Evolutionary conservation across 1,140 invertebrate genomes (phyloP), one percentile per base, ranked within the genome.

Genomic region (Cardiocondyla obscurior): DNA sequence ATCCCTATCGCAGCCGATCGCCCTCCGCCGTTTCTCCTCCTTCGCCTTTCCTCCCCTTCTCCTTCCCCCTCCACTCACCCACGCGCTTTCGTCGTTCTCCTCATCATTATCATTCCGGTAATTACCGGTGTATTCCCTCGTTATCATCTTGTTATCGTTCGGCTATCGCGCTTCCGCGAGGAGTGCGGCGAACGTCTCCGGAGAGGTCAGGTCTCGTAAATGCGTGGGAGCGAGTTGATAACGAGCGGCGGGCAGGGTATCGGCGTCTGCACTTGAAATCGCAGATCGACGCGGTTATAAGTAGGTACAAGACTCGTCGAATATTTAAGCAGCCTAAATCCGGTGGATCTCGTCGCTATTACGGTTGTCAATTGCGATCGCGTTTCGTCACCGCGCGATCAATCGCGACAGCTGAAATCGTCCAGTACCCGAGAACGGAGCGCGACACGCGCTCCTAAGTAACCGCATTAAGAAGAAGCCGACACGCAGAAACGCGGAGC

Each of bases 81-180:
- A 58, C 62, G 53, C 82, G 72, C 64, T 53, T 62, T 85, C 83
- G 79, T 88, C 84, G 83, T 81, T 67, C 82, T 83, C 76, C 85
- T 91, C 85, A 89, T 93, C 92, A 93, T 94, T 93, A 94, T 94
- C 90, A 94, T 93, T 92, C 86, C 86, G 82, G 89, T 92, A 93
- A 93, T 93, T 93, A 93, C 90, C 91, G 83, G 88, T 90, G 82
- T 91, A 92, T 91, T 91, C 90, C 88, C 85, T 89, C 88, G 91
- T 92, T 93, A 93, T 93, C 93, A 91, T 92, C 89, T 92, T 90
- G 90, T 92, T 93, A 92, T 92, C 92, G 81, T 83, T 81, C 73
- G 79, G 39, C 65, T 72, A 81, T 92, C 90, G 85, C 83, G 51
- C 79, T 84, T 89, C 84, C 86, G 88, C 82, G 85, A 87, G 62